A percentile compares a stretch with the other conserved stretches of the same genome.
Conservation (phyloP, 2,113 vertebrate species). For the Oxyruncus cristatus region DNA sequence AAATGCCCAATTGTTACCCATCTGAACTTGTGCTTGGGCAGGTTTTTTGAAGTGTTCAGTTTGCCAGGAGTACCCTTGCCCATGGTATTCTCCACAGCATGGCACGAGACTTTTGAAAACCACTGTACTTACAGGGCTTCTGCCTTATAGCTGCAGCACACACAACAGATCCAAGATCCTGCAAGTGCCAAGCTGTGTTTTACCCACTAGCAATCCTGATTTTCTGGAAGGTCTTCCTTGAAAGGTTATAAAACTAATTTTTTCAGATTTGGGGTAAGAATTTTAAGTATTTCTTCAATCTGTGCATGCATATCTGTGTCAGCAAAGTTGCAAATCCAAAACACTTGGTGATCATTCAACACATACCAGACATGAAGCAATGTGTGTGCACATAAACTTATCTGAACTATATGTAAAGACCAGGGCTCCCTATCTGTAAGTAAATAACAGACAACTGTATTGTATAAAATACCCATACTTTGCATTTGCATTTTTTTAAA, state of each 20-base stretch:
- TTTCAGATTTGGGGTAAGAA: background rate
- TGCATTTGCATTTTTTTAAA: background rate
- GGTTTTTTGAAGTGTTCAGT: background rate
- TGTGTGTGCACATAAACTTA: background rate
- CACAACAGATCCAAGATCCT: background rate
- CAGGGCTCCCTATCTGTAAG: background rate
- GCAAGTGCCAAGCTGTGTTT: background rate
- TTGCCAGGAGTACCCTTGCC: background rate
- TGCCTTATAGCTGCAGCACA: background rate
- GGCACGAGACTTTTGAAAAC: background rate
- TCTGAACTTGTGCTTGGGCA: background rate
- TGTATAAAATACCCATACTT: background rate
- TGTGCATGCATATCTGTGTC: background rate
- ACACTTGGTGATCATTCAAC: background rate
- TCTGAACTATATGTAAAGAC: background rate
- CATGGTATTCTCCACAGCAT: background rate
- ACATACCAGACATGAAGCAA: background rate
- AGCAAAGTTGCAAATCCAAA: background rate
- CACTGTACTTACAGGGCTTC: background rate
- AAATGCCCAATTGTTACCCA: background rate
- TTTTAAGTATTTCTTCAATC: background rate
- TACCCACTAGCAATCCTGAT: background rate
- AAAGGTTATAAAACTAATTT: background rate
- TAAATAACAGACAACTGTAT: background rate
- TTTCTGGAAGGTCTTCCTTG: background rate